Evolutionary conservation across 2,113 vertebrate species (phyloP), one percentile per base, ranked within the genome.

Genomic region (Talpa occidentalis): DNA sequence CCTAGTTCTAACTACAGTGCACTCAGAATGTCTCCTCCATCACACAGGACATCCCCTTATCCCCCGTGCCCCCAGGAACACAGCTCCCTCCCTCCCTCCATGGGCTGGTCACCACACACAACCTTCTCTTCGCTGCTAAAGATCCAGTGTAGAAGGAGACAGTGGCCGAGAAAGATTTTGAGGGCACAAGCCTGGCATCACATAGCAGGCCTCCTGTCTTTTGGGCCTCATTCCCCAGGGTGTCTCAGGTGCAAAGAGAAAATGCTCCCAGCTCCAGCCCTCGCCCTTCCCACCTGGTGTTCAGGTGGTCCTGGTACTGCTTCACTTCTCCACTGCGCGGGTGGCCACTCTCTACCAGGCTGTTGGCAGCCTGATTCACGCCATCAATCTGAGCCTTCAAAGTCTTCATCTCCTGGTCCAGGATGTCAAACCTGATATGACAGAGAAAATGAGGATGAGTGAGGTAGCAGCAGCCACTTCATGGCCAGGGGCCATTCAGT

Each of bases 401-500:
- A 0, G 98, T 98, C 77, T 96, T 98, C 99, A 99, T 99, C 92
- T 99, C 99, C 93, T 99, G 98, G 96, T 99, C 98, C 79, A 99
- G 97, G 84, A 99, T 99, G 10, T 99, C 99, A 95, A 99, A 98
- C 98, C 99, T 99, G 97, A 62, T 10, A 44, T 2, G 35, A 90
- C 62, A 77, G 70, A 86, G 83, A 81, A 86, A 76, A 35, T 0
- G n/a, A 76, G 26, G 85, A 14, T 17, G 9, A 1, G 40, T 9
- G 47, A 84, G 85, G 37, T 0, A 4, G 76, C 35, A 10, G 77
- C 32, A 28, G 67, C 37, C 32, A 30, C 15, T 72, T 21, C 11
- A 1, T 12, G 0, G 17, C 74, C 52, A 40, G 49, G 2, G 67
- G 56, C 21, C 4, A 19, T 44, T 67, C 10, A 4, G 35, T 54